These are phyloP conservation scores for Scaptomyza montana DNA, from an alignment of 1,140 invertebrate genomes.

Conservation along the genomic window DNA sequence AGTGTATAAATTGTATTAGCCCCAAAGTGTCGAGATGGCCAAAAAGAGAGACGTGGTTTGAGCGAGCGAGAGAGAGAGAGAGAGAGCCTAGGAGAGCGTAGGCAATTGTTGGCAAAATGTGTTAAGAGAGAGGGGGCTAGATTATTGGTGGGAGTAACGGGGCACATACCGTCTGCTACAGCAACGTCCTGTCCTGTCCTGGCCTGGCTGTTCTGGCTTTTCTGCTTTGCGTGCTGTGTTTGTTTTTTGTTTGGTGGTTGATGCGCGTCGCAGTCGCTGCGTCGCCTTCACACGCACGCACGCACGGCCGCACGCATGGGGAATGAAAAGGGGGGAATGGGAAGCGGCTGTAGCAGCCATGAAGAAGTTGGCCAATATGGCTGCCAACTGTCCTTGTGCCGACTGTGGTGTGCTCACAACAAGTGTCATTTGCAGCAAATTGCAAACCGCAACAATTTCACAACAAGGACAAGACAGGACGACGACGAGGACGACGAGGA, in stretches of 20 bases:
- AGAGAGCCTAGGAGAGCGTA: neutral
- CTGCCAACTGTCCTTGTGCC: conserved; percentile 41
- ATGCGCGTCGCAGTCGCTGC: conserved; percentile 45
- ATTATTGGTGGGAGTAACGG: conserved; percentile 28
- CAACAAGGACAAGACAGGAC: conserved; percentile 61
- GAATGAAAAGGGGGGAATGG: neutral
- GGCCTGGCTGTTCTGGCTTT: too few species aligned
- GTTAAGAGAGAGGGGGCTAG: neutral
- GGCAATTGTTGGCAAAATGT: conserved; percentile 1
- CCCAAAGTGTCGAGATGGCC: conserved; percentile 69
- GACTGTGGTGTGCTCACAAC: conserved; percentile 42
- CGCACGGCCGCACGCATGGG: conserved; percentile 48
- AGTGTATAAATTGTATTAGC: conserved; percentile 81
- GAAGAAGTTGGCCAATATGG: conserved; percentile 58
- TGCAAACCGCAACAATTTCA: conserved; percentile 83
- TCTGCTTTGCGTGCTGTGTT: neutral
- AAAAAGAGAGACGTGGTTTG: neutral
- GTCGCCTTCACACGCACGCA: conserved; percentile 52
- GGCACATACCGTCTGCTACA: neutral
- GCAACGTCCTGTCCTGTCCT: neutral
- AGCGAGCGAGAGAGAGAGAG: too few species aligned
- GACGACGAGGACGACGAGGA: conserved; percentile 30
- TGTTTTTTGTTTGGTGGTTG: conserved; percentile 61
- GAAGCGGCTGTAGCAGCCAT: neutral
- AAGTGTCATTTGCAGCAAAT: conserved; percentile 83